Base-by-base conservation (phyloP, 2,888 invertebrate genomes). In the Heliothis peltigera region DNA sequence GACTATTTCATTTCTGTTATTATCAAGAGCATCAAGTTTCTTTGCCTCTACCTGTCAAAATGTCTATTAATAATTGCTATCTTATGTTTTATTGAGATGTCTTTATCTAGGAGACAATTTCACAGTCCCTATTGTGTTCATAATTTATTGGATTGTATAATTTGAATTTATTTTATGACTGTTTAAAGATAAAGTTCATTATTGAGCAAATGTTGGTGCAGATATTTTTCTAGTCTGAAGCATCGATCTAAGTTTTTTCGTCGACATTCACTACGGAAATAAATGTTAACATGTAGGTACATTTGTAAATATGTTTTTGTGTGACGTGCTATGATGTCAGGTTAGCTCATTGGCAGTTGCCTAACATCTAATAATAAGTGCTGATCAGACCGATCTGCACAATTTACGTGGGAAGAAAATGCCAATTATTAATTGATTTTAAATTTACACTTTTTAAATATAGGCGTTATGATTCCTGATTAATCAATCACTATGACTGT, bases 371-470 rank as follows among this genome's bases (percentile, higher is more conserved):
- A 57, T 57, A 42, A 49, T 64, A 69, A 12, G 2, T 35, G 39
- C 18, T 68, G 56, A 69, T 54, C 42, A 19, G 54, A 60, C 54
- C 59, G 53, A 49, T 60, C 43, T 35, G 32, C 21, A 69, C 39
- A 44, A 67, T 58, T 58, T 51, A 72, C 48, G 72, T 72, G 44
- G 75, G 75, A 44, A 18, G 59, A 47, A 47, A 55, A 63, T 53
- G 2, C 22, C n/a, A 39, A n/a, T 52, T 59, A 71, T 73, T 68
- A 55, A 47, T 59, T 63, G 47, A 19, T 61, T 73, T 35, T 56
- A 68, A 64, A 25, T 64, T 39, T 51, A 62, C 10, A 51, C 19
- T 8, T 42, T 51, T 32, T 47, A 52, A 69, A 39, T 42, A 21
- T 12, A 48, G 15, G 17, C 25, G 22, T 54, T 48, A n/a, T 58